Conservation (phyloP, 2,113 vertebrate species). For the Otus sunia region DNA sequence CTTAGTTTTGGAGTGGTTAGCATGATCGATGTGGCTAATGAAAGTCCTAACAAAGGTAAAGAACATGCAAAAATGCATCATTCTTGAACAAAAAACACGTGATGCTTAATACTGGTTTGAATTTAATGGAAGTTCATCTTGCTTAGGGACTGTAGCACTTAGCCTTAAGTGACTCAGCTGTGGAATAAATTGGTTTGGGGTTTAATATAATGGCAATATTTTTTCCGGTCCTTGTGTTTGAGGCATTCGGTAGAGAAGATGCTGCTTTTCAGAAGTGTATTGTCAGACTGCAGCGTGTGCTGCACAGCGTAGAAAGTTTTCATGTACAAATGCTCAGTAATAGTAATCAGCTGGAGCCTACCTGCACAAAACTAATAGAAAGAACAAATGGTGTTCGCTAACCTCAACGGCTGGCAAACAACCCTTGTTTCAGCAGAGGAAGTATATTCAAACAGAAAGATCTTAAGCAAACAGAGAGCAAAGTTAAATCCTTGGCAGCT, state of each 20-base stretch:
- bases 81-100: neutral
- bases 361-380: neutral
- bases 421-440: neutral
- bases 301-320: neutral
- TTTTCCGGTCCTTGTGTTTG: neutral
- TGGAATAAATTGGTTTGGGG: neutral
- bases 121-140: neutral
- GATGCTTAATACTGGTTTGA: neutral
- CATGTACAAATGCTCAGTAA: neutral
- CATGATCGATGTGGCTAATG: neutral
- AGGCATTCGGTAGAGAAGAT: neutral
- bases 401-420: neutral
- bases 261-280: neutral
- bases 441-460: neutral
- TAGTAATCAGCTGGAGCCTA: neutral
- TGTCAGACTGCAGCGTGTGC: neutral
- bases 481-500: neutral
- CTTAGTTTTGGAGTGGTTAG: neutral
- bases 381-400: neutral
- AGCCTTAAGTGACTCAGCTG: neutral
- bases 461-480: neutral
- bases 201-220: neutral
- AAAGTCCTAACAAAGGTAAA: neutral
- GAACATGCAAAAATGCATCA: neutral
- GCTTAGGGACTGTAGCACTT: neutral